Base-by-base conservation (phyloP, 2,888 invertebrate genomes). In the Eudemis profundana region DNA sequence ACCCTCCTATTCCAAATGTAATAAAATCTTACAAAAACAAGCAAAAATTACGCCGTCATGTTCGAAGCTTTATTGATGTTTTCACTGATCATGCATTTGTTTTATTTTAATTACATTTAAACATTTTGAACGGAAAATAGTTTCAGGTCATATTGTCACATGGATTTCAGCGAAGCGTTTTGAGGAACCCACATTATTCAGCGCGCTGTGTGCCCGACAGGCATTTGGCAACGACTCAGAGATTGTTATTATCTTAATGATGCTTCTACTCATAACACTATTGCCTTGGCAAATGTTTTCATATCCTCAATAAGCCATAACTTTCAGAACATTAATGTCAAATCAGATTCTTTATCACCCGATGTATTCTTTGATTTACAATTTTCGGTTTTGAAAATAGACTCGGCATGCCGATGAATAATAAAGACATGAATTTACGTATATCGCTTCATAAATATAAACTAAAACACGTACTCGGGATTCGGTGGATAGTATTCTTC, bases 21-120 rank as follows among this genome's bases (percentile, higher is more conserved):
- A 89, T 91, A 90, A 90, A 91, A 87, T 75, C 72, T 79, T 78
- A 88, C 79, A 89, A 89, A 90, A 90, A 89, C 88, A 83, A 90
- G 89, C 87, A 87, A 89, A 90, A 88, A 86, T 89, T 76, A 85
- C 82, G 77, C 81, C 75, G 79, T 78, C 78, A 79, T 78, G 66
- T 76, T 72, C 70, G 66, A 75, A 68, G 72, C 73, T 76, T 73
- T 70, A 63, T 59, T 57, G 33, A 21, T 59, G 10, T 59, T 56
- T 53, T 56, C 46, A 61, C 54, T 57, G 66, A 62, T 61, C 46
- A 62, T 36, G 47, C 40, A n/a, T 33, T 33, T 23, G 42, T 12
- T 15, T n/a, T 8, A 10, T 15, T 53, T 36, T 46, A 14, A 3
- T 17, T 56, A 21, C 19, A n/a, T 8, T 44, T 40, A 40, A 15